phyloP scores from a whole-genome alignment of 2,113 vertebrate genomes.

The Nycticebus coucang region DNA sequence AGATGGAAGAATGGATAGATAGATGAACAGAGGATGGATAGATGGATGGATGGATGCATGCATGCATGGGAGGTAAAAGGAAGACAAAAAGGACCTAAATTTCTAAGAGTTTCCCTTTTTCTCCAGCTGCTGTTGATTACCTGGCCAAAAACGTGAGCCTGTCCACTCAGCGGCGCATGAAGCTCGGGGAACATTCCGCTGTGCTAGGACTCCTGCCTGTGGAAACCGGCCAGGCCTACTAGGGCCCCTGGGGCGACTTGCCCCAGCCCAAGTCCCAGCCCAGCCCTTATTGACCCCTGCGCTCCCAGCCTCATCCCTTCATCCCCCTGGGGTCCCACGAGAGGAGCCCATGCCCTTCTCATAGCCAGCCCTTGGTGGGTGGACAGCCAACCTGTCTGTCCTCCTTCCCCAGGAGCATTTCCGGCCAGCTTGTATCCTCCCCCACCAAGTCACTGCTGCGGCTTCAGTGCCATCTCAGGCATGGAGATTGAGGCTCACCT shows the following conservation, averaged over 20 bases:
- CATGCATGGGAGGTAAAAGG: neutral
- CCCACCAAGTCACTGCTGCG: neutral
- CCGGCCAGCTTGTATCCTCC: neutral
- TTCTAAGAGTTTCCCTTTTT: constrained; percentile 51
- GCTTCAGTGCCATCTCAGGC: neutral
- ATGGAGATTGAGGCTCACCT: neutral
- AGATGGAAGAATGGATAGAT: neutral
- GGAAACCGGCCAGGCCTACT: constrained; percentile 99
- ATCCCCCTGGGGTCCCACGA: neutral
- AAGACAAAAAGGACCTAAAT: neutral
- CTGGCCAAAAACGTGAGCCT: constrained; percentile 99
- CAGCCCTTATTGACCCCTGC: neutral
- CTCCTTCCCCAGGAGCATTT: neutral
- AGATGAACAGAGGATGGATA: neutral
- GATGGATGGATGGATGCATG: neutral
- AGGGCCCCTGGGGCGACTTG: constrained; percentile 66
- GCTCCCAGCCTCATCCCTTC: constrained; percentile 36
- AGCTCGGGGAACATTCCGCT: constrained; percentile 97
- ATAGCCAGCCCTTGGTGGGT: neutral
- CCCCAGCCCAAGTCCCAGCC: constrained; percentile 12
- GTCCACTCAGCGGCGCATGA: constrained; percentile 98
- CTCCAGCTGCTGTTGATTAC: constrained; percentile 95
- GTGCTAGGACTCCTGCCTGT: constrained; percentile 98
- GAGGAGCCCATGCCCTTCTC: neutral
- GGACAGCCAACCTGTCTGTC: neutral